Base-by-base conservation (phyloP, 2,797 vertebrate genomes). In the Ptychadena robeensis region DNA sequence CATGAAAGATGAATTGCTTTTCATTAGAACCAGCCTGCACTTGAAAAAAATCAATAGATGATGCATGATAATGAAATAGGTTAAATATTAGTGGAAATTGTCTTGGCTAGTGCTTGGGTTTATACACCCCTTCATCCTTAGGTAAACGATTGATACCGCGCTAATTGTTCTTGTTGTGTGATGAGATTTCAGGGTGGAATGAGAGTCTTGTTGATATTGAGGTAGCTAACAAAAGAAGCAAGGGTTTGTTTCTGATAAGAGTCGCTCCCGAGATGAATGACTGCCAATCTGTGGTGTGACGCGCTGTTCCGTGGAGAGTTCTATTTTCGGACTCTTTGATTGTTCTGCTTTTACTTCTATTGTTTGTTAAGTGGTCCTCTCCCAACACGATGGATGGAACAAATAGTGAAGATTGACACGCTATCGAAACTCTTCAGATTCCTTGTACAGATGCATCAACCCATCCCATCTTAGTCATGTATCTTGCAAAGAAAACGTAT, bases 71-170 rank as follows among this genome's bases (percentile, higher is more conserved):
- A 89, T 87, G 91, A 88, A 86, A 86, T 87, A 89, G 87, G 85
- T 82, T 90, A 94, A 94, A 94, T 89, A 94, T 22, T 79, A 82
- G 86, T 86, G 91, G 86, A 92, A 93, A 93, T 87, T 86, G 25
- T 72, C 86, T 79, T 73, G 86, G 74, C 61, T 30, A 71, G 82
- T 34, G 79, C 73, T 82, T 88, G 76, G 72, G 85, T 89, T 87
- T 83, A 88, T 79, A 87, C 81, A 79, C 7, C 64, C 66, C 70
- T 70, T 85, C 86, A 88, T 86, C 90, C 88, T 87, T 88, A 71
- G 87, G 89, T 89, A 91, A 90, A 89, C 87, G 86, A 88, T 89
- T 89, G 86, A 35, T 85, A 78, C 85, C 82, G 86, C 69, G 86
- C 85, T 87, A 86, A 91, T 89, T 86, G 81, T 82, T 90, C 89